Evolutionary conservation across 2,797 vertebrate genomes (phyloP).

Genomic region (Furcifer pardalis): DNA sequence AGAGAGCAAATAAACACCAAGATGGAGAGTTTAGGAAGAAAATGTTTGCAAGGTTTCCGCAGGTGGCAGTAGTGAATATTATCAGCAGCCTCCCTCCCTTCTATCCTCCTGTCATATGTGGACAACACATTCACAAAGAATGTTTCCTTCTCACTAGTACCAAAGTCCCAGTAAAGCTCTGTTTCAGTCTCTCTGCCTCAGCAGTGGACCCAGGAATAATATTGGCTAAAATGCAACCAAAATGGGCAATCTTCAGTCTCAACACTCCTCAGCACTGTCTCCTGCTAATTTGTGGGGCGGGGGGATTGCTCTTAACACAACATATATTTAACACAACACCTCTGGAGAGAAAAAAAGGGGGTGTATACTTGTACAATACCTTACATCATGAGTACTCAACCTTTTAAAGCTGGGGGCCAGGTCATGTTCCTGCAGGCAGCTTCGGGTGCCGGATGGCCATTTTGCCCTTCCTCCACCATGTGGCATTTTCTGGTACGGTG

Average conservation of each 20-base stretch:
- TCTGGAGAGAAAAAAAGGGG: accelerated
- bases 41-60: neutral
- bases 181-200: conserved; percentile 40
- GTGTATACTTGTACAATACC: no score
- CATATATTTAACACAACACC: neutral
- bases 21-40: neutral
- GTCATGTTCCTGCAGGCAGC: no score
- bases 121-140: conserved; percentile 16
- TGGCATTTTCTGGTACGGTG: no score
- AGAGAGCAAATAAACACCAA: neutral
- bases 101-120: neutral
- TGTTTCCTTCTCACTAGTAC: conserved; percentile 36
- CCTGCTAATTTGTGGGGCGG: neutral
- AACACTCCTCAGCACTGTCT: neutral
- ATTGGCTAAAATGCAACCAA: neutral
- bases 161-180: conserved; percentile 50
- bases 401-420: no score
- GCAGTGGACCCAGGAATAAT: neutral
- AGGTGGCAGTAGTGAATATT: neutral
- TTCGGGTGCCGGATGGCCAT: no score
- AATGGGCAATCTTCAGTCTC: conserved; percentile 12
- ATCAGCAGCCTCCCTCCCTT: no score
- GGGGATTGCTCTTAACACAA: conserved; percentile 1
- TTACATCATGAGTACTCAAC: neutral
- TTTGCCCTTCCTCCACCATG: no score